These are phyloP conservation scores for Smithornis capensis DNA, from an alignment of 2,113 vertebrate genomes.

Conservation along the genomic window DNA sequence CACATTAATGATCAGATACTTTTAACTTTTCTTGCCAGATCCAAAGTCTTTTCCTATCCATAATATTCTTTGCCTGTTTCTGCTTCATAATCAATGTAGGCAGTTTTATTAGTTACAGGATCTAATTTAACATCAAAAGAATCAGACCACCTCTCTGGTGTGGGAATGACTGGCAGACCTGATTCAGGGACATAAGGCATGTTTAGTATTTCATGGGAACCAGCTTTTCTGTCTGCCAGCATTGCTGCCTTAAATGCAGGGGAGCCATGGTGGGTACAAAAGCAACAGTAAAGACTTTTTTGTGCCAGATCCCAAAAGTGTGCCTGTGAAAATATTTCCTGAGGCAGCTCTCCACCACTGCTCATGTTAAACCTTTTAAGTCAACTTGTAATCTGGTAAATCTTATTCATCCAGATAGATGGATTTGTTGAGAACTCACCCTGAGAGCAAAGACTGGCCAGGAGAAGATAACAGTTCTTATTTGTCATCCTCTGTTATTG, in stretches of 20 bases:
- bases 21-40: constrained; percentile 32
- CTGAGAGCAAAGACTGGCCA: neutral
- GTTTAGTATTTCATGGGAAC: neutral
- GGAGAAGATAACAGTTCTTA: constrained; percentile 12
- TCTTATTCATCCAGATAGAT: neutral
- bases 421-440: neutral
- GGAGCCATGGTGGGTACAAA: constrained; percentile 5
- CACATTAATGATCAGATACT: neutral
- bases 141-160: constrained; percentile 46
- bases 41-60: neutral
- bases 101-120: constrained; percentile 20
- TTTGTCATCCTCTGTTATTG: constrained; percentile 40
- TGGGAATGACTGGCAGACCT: constrained; percentile 1
- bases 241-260: neutral
- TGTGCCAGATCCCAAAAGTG: constrained; percentile 31
- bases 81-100: constrained; percentile 6
- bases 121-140: constrained; percentile 56
- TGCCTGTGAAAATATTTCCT: constrained; percentile 35
- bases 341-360: constrained; percentile 14
- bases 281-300: constrained; percentile 13
- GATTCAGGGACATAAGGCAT: neutral
- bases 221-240: neutral
- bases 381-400: constrained; percentile 7
- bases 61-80: neutral
- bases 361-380: neutral